phyloP scores from a whole-genome alignment of 2,113 vertebrate genomes.

The Lipophrys pholis region DNA sequence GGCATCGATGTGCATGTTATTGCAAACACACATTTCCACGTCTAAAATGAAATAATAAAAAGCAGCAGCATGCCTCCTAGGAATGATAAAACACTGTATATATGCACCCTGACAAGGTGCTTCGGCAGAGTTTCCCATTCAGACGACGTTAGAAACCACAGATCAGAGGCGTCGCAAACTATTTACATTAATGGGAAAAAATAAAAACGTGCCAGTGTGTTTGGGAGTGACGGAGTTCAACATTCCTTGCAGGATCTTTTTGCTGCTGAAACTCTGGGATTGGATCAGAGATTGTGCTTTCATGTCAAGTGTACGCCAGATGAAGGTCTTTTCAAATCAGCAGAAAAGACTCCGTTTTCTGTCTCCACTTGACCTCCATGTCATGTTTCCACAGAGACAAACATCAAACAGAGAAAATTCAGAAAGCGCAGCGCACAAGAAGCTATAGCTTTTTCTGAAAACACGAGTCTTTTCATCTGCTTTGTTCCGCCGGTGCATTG shows the following conservation, averaged over 20 bases:
- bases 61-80: too few relatives aligned
- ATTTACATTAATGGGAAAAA: too few relatives aligned
- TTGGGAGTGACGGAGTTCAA: background rate
- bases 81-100: too few relatives aligned
- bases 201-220: background rate
- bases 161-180: too few relatives aligned
- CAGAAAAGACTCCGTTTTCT: constrained; percentile 22
- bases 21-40: too few relatives aligned
- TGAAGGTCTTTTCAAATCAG: constrained; percentile 32
- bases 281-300: constrained; percentile 33
- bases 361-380: constrained; percentile 44
- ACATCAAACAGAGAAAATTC: constrained; percentile 29
- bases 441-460: background rate
- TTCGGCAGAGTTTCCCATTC: too few relatives aligned
- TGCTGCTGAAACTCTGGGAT: background rate
- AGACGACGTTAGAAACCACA: too few relatives aligned
- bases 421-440: background rate
- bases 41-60: too few relatives aligned
- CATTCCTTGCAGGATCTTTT: constrained; percentile 5
- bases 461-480: background rate
- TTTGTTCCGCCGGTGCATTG: background rate
- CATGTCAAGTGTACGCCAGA: constrained; percentile 31
- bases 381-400: constrained; percentile 29
- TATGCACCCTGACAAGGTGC: too few relatives aligned
- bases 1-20: too few relatives aligned